These are phyloP conservation scores for Drosophila ficusphila DNA, from an alignment of 1,140 invertebrate genomes.

Conservation along the genomic window DNA sequence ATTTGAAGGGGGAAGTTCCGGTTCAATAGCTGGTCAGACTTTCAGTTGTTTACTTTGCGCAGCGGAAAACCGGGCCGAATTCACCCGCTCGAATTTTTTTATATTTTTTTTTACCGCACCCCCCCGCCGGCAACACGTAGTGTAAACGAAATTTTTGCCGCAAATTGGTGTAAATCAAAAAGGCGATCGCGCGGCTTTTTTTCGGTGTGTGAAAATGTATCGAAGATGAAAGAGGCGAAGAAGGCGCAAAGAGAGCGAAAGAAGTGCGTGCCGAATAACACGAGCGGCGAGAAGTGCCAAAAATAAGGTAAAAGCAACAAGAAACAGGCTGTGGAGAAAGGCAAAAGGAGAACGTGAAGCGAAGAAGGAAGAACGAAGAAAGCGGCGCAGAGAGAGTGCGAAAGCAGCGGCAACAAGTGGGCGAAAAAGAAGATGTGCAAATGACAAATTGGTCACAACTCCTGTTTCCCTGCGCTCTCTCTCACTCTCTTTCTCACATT, in stretches of 20 bases:
- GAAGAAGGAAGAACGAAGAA: constrained; percentile 5
- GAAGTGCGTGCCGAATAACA: constrained; percentile 45
- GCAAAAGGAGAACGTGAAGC: constrained; percentile 11
- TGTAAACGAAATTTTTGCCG: not conserved
- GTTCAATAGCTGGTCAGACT: too few species aligned
- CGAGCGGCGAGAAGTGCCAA: constrained; percentile 32
- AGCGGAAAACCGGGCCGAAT: constrained; percentile 30
- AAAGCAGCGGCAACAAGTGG: constrained; percentile 32
- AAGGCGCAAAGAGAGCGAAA: constrained; percentile 37
- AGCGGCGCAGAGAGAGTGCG: constrained; percentile 1
- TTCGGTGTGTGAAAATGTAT: constrained; percentile 22
- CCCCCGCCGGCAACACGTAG: too few species aligned
- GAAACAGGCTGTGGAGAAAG: constrained; percentile 7
- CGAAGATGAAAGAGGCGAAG: constrained; percentile 44
- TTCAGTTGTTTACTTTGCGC: constrained; percentile 37
- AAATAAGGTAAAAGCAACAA: constrained; percentile 28
- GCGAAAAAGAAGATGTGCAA: constrained; percentile 62
- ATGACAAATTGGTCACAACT: constrained; percentile 53
- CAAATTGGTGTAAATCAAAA: constrained; percentile 18
- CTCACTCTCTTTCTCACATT: not conserved
- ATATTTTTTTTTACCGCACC: constrained; percentile 15
- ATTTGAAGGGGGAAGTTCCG: too few species aligned
- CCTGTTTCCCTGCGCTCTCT: constrained; percentile 32
- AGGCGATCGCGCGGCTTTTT: not conserved
- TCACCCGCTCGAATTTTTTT: constrained; percentile 30